Percentiles rank a stretch among this genome's conserved stretches.
Conservation (phyloP, 2,113 vertebrate species). For the Paralichthys olivaceus region DNA sequence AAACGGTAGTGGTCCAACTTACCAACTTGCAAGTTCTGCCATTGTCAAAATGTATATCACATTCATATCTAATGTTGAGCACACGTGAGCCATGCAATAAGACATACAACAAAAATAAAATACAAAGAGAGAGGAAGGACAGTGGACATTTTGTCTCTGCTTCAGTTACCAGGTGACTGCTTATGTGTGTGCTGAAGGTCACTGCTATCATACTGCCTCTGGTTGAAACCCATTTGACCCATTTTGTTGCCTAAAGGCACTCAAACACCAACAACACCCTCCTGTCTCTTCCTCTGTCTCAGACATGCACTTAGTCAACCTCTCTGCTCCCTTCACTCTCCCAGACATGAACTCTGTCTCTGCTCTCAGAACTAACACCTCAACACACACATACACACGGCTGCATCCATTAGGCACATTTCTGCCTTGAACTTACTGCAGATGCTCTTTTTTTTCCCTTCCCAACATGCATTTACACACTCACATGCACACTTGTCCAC, state of each 20-base stretch:
- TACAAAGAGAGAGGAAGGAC: not conserved
- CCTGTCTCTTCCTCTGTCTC: constrained; percentile 1
- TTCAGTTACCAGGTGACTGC: constrained; percentile 28
- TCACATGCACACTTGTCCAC: constrained; percentile 24
- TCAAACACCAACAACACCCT: not conserved
- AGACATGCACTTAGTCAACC: constrained; percentile 47
- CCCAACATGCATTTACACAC: not conserved
- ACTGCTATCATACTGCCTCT: constrained; percentile 23
- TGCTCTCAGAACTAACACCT: constrained; percentile 47
- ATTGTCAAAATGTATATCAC: too few species aligned
- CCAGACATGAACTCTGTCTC: constrained; percentile 42
- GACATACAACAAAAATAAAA: constrained; percentile 25
- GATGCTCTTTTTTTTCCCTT: not conserved
- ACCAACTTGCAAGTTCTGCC: too few species aligned
- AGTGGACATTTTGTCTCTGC: constrained; percentile 38
- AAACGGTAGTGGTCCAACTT: too few species aligned
- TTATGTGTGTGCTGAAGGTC: constrained; percentile 39
- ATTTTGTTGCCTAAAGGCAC: constrained; percentile 53
- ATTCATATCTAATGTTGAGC: not conserved
- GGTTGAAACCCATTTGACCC: constrained; percentile 48
- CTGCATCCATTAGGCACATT: constrained; percentile 48
- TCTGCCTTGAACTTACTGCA: constrained; percentile 22
- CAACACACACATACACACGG: constrained; percentile 40
- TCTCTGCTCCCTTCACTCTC: constrained; percentile 5
- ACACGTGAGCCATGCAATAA: not conserved